Base-by-base conservation (phyloP, 2,113 vertebrate genomes). In the Hipposideros armiger region DNA sequence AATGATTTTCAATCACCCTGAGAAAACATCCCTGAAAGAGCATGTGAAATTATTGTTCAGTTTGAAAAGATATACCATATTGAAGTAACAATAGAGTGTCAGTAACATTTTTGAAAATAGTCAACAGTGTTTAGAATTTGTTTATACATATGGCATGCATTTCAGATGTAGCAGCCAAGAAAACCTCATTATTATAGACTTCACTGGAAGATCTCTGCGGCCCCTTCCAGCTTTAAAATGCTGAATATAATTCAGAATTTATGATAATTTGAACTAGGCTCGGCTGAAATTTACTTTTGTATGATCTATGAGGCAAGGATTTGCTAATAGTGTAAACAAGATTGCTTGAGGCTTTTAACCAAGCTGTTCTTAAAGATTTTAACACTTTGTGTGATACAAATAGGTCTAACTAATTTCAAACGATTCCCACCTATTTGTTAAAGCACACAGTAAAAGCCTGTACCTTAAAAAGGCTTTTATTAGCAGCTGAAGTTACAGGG, bases 211-310 rank as follows among this genome's bases (percentile, higher is more conserved):
- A 97, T 96, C 96, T 98, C 95, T 93, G 85, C 95, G 97, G 94
- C 92, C 95, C 93, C 88, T 96, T 97, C 62, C 86, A 96, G 95
- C 94, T 92, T 98, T 97, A 97, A 97, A 98, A 96, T 97, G 91
- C 91, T 96, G 93, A 96, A 97, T 97, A 94, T 97, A 97, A 97
- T 96, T 98, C 95, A 97, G 97, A 97, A 97, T 96, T 98, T 98
- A 97, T 97, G 97, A 97, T 97, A 96, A 97, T 97, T 96, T 95
- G 95, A 96, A 93, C 91, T 82, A 94, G 91, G 93, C 94, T 69
- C 85, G 88, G 94, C 95, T 97, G 97, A 96, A 97, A 97, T 98
- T 97, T 97, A 97, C 97, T 98, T 97, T 98, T 95, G 93, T 97
- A 91, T 95, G 97, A 97, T 98, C 97, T 96, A 96, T 93, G 96